These are phyloP conservation scores for Glaucomys volans DNA, from an alignment of 2,113 vertebrate species.

Conservation along the genomic window DNA sequence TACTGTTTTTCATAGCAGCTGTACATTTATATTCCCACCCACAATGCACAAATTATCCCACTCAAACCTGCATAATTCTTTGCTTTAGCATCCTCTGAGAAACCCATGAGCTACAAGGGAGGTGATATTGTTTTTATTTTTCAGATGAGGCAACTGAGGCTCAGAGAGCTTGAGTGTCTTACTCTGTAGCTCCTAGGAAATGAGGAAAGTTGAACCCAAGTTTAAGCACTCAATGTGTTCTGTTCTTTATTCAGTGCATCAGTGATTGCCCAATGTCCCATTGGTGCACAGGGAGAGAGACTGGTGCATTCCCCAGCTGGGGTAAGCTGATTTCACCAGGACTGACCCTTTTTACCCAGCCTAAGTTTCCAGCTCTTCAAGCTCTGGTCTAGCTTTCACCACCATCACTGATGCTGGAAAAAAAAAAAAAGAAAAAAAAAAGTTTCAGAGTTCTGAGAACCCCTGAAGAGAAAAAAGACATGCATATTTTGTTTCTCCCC, in stretches of 20 bases:
- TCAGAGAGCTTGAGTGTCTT: not conserved
- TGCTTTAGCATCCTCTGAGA: not conserved
- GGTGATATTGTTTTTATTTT: not conserved
- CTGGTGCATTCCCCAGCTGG: not conserved
- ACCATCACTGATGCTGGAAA: slow-evolving; percentile 23
- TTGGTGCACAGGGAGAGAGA: not conserved
- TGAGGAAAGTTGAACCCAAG: slow-evolving; percentile 8
- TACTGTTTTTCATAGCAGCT: too few species aligned
- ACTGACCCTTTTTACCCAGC: slow-evolving; percentile 48
- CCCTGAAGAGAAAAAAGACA: slow-evolving; percentile 67
- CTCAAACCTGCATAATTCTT: not conserved
- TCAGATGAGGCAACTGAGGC: not conserved
- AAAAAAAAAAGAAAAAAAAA: slow-evolving; percentile 37
- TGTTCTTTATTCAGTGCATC: not conserved
- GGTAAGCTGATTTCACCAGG: not conserved
- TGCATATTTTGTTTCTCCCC: not conserved
- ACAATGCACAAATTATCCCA: not conserved
- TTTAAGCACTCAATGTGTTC: not conserved
- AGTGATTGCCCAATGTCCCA: not conserved
- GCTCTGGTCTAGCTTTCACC: slow-evolving; percentile 71
- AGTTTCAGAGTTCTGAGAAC: slow-evolving; percentile 53
- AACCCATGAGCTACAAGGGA: not conserved
- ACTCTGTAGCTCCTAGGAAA: not conserved
- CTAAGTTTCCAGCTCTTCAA: not conserved
- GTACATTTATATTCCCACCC: too few species aligned